Evolutionary conservation across 1,140 invertebrate genomes (phyloP), one percentile per base, ranked within the genome.

Genomic region (Mactra quadrangularis): DNA sequence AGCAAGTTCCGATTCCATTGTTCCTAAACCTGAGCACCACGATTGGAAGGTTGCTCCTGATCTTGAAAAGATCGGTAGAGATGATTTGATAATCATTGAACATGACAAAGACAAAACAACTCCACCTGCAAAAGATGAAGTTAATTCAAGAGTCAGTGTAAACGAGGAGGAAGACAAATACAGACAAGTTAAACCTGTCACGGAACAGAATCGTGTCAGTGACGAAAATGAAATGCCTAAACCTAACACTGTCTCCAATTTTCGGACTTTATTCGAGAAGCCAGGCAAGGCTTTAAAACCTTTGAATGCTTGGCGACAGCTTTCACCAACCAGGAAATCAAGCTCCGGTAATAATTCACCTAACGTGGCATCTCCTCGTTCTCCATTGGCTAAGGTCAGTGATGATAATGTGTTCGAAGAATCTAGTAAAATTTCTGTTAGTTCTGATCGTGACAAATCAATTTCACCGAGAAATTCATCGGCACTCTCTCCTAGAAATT

Each of bases 11-110:
- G 77, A 81, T 17, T 45, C n/a, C 25, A n/a, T 52, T 74, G 27
- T 55, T 35, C 41, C 83, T 47, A 76, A 83, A 57, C 35, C 38
- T 22, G 79, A 82, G 3, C 59, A 84, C n/a, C 83, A 83, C 82
- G 55, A 81, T 19, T 74, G 64, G 64, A 82, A 41, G 47, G 59
- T 71, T 27, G 88, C 87, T n/a, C 82, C 89, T 29, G 87, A 89
- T 81, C 76, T 87, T n/a, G 83, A 88, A 50, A 86, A 59, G 13
- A 72, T 88, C 47, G 88, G 85, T 45, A 82, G 87, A 52, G 86
- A 90, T 70, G 86, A 91, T 77, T 90, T 90, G 38, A 82, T 90
- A 22, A 90, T 91, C 19, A 90, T 91, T 82, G 90, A 90, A 84
- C 70, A 68, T 59, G 72, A 82, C 3, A 64, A 75, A 47, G 50